phyloP scores from a whole-genome alignment of 2,797 vertebrate genomes.

The Iguana delicatissima region DNA sequence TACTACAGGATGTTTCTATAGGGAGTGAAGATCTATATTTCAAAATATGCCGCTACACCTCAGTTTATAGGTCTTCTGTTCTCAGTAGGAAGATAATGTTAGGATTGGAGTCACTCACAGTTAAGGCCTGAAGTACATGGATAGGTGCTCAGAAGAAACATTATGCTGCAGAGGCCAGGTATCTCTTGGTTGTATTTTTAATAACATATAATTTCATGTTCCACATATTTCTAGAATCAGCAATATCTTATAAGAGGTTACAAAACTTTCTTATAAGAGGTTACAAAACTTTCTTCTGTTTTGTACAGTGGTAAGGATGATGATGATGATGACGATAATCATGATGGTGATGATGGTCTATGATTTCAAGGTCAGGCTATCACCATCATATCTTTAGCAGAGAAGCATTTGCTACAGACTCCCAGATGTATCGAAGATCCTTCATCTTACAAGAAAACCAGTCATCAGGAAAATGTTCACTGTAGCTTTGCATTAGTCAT shows the following conservation, averaged over 20 bases:
- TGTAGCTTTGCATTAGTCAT: slow-evolving; percentile 66
- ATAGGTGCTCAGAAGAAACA: background rate
- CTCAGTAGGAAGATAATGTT: background rate
- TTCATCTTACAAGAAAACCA: slow-evolving; percentile 47
- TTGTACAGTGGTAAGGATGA: background rate
- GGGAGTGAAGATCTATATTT: too few species aligned
- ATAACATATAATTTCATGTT: background rate
- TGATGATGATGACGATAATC: too few species aligned
- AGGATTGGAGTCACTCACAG: background rate
- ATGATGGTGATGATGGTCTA: background rate
- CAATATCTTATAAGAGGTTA: background rate
- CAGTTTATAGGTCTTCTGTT: background rate
- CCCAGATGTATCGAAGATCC: slow-evolving; percentile 29
- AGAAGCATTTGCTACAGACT: background rate
- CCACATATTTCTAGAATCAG: background rate
- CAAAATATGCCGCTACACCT: too few species aligned
- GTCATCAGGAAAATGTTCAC: slow-evolving; percentile 49
- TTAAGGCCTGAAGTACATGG: background rate
- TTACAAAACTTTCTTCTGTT: too few species aligned
- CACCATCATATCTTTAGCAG: background rate
- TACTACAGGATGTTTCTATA: background rate
- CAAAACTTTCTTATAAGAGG: background rate
- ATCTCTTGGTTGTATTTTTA: background rate
- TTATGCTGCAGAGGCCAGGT: background rate
- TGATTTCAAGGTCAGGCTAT: background rate